phyloP scores from a whole-genome alignment of 2,797 vertebrate genomes.

The Numenius phaeopus region DNA sequence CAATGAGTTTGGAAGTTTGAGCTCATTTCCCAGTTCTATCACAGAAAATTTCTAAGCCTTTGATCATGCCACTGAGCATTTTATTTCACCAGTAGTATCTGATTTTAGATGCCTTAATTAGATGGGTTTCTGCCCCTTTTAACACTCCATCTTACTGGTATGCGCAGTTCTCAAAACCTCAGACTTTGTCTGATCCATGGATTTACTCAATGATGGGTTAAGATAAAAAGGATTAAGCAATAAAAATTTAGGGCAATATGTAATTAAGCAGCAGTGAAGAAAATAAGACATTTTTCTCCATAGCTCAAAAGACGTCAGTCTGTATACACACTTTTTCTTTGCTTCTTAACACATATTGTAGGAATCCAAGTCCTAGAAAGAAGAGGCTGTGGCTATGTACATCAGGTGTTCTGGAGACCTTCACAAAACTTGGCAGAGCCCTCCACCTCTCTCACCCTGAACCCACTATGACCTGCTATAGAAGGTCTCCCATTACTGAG shows the following conservation, averaged over 20 bases:
- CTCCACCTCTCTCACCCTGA: neutral
- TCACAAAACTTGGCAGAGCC: neutral
- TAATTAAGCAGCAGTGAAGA: neutral
- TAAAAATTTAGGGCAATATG: neutral
- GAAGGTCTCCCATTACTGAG: neutral
- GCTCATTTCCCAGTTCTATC: neutral
- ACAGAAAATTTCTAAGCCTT: neutral
- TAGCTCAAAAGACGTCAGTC: neutral
- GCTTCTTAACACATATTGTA: neutral
- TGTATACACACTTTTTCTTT: neutral
- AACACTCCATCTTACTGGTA: neutral
- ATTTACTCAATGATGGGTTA: neutral
- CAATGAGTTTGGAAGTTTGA: neutral
- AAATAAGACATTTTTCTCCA: neutral
- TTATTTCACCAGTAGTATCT: neutral
- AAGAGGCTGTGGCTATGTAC: neutral
- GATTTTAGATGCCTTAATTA: neutral
- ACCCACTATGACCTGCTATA: neutral
- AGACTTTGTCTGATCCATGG: neutral
- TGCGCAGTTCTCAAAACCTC: neutral
- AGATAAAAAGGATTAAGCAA: neutral
- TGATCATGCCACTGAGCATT: neutral
- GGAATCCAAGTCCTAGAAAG: neutral
- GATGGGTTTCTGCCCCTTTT: neutral
- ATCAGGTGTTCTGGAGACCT: neutral